Conservation (phyloP, 2,888 invertebrate species). For the Tuberolachnus salignus region DNA sequence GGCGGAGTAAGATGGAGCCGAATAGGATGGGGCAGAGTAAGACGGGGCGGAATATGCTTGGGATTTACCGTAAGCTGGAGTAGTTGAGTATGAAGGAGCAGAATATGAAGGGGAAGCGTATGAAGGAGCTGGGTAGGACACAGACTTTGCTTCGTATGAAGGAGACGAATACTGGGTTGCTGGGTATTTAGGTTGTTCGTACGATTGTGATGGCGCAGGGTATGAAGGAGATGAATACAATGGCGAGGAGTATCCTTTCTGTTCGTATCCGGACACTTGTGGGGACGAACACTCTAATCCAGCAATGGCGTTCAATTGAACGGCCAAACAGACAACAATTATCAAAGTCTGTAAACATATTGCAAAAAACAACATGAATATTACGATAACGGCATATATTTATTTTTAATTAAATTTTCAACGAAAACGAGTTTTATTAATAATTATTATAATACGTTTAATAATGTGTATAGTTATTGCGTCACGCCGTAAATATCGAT, state of each 20-base stretch:
- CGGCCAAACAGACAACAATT: conserved; percentile 42
- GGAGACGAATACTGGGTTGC: conserved; percentile 31
- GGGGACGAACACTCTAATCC: conserved; percentile 33
- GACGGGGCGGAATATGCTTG: neutral
- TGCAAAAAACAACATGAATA: neutral
- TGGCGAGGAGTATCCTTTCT: conserved; percentile 1
- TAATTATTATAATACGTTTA: too few species aligned
- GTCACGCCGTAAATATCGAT: too few species aligned
- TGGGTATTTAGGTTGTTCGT: conserved; percentile 20
- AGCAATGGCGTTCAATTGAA: conserved; percentile 25
- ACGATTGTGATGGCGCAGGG: conserved; percentile 1
- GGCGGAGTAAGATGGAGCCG: conserved; percentile 4
- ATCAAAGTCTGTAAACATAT: conserved; percentile 17
- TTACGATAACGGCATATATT: too few species aligned
- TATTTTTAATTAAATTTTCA: too few species aligned
- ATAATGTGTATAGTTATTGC: too few species aligned
- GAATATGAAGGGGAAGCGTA: conserved; percentile 5
- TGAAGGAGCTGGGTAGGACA: neutral
- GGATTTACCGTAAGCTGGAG: too few species aligned
- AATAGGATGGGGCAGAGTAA: conserved; percentile 17
- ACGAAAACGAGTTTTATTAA: too few species aligned
- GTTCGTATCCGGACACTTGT: conserved; percentile 29
- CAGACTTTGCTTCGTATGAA: conserved; percentile 48
- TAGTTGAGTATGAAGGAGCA: neutral
- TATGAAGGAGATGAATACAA: conserved; percentile 11